These are phyloP conservation scores for Phalloptychus januarius DNA, from an alignment of 2,797 vertebrate genomes.

Conservation along the genomic window DNA sequence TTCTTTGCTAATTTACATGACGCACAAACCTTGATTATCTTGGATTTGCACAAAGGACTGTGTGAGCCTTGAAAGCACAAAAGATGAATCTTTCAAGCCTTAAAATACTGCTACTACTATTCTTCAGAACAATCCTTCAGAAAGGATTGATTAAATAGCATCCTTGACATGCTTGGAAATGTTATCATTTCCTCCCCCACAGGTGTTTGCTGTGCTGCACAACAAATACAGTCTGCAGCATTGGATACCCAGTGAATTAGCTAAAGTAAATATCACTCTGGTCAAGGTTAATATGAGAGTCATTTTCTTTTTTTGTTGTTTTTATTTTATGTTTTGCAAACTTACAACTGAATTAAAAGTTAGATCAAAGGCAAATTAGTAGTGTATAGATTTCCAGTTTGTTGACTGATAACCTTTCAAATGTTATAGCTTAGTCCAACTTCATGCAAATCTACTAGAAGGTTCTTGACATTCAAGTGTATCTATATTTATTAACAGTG, in stretches of 20 bases:
- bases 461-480: background rate
- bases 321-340: background rate
- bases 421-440: background rate
- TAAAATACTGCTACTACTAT: background rate
- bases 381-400: background rate
- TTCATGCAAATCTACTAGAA: background rate
- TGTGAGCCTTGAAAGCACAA: conserved; percentile 1
- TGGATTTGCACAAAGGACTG: background rate
- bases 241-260: background rate
- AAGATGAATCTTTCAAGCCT: background rate
- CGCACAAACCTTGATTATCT: background rate
- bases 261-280: background rate
- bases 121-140: background rate
- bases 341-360: background rate
- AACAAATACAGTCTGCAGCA: background rate
- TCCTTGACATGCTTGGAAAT: background rate
- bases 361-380: background rate
- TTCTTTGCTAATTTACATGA: background rate
- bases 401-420: background rate
- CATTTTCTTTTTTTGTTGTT: background rate
- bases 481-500: background rate
- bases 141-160: background rate
- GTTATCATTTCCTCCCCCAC: background rate
- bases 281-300: background rate
- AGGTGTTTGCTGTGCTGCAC: background rate